Evolutionary conservation across 2,888 invertebrate species (phyloP).

Genomic region (Serrognathus titanus): DNA sequence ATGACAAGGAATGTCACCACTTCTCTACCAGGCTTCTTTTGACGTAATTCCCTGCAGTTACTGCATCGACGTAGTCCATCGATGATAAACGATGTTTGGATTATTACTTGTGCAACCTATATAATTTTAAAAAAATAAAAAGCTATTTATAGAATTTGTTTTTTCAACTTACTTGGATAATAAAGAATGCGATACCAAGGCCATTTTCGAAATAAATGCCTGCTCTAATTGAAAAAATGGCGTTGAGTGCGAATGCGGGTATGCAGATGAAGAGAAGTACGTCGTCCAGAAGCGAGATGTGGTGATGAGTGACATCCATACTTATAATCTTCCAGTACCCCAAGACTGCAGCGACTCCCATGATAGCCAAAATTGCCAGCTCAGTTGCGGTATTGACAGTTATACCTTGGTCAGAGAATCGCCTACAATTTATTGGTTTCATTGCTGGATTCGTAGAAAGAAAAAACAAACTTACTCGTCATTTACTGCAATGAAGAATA

Average conservation of each 20-base stretch:
- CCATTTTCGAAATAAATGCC: conserved; percentile 49
- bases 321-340: conserved; percentile 63
- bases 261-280: conserved; percentile 67
- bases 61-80: conserved; percentile 73
- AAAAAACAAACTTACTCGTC: conserved; percentile 47
- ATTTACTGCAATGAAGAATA: conserved; percentile 57
- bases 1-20: conserved; percentile 73
- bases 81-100: conserved; percentile 72
- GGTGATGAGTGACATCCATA: conserved; percentile 63
- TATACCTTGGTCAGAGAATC: conserved; percentile 52
- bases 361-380: conserved; percentile 53
- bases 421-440: conserved; percentile 44
- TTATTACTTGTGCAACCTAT: conserved; percentile 66
- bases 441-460: neutral
- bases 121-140: neutral
- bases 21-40: conserved; percentile 70
- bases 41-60: conserved; percentile 59
- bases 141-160: conserved; percentile 5
- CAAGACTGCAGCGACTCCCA: conserved; percentile 58
- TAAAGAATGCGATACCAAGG: conserved; percentile 20
- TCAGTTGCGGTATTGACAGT: conserved; percentile 54
- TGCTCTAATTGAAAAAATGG: conserved; percentile 50
- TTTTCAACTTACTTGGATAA: neutral
- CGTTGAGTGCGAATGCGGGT: conserved; percentile 70
- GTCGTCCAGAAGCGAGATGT: conserved; percentile 65